These are phyloP conservation scores for Charadrius vociferus DNA, from an alignment of 2,113 vertebrate genomes.

Conservation along the genomic window DNA sequence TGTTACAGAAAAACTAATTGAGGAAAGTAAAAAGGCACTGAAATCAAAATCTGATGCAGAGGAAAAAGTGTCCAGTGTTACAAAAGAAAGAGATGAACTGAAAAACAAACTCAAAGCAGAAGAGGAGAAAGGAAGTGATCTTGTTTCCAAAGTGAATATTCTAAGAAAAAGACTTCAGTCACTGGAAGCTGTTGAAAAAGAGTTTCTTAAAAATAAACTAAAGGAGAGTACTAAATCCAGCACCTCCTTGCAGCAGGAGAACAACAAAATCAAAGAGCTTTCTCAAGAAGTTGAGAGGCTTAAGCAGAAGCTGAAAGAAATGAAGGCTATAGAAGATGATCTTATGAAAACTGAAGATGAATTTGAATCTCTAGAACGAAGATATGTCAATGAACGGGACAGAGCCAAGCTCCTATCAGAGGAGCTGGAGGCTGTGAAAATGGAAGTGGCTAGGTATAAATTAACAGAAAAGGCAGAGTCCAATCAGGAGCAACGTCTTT, in stretches of 20 bases:
- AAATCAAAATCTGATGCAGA: constrained; percentile 93
- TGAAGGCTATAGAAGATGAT: constrained; percentile 91
- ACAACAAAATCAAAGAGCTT: constrained; percentile 95
- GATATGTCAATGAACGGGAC: constrained; percentile 84
- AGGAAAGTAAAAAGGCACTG: constrained; percentile 93
- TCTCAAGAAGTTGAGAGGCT: constrained; percentile 93
- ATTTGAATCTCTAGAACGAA: constrained; percentile 89
- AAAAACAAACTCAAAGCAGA: constrained; percentile 87
- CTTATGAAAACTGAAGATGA: constrained; percentile 91
- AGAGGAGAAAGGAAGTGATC: constrained; percentile 88
- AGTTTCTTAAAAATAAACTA: constrained; percentile 87
- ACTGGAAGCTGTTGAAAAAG: constrained; percentile 88
- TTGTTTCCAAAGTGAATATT: constrained; percentile 89
- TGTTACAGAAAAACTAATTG: constrained; percentile 93
- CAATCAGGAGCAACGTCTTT: constrained; percentile 89
- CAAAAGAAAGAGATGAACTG: constrained; percentile 91
- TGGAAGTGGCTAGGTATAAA: constrained; percentile 90
- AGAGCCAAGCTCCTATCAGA: constrained; percentile 86
- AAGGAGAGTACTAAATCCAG: constrained; percentile 85
- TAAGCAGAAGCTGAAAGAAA: constrained; percentile 89
- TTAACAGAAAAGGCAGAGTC: constrained; percentile 91
- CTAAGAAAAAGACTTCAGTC: constrained; percentile 92
- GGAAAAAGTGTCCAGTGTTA: constrained; percentile 87
- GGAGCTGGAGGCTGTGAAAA: constrained; percentile 87
- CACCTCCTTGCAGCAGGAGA: constrained; percentile 86